These are phyloP conservation scores for Lycophotia porphyrea DNA, from an alignment of 2,888 invertebrate species.

Conservation along the genomic window DNA sequence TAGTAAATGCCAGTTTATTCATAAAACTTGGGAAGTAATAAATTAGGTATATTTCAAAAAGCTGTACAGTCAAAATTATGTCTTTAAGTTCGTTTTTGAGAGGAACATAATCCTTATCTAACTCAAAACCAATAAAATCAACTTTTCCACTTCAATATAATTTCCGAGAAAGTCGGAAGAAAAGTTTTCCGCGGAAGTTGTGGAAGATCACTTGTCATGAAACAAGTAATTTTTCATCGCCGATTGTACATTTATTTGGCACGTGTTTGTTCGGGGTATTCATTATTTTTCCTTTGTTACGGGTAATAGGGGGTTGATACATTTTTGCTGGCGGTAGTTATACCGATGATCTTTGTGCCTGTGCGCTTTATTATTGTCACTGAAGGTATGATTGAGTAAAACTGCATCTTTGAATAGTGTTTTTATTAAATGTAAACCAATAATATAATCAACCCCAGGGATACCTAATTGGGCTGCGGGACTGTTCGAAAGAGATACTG, in stretches of 20 bases:
- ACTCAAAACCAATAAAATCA: constrained; percentile 12
- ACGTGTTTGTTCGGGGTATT: constrained; percentile 25
- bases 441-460: no score
- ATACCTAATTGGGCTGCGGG: no score
- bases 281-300: background rate
- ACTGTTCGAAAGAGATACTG: no score
- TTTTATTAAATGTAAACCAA: background rate
- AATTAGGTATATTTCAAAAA: background rate
- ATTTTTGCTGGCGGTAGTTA: no score
- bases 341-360: background rate
- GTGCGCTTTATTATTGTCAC: background rate
- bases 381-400: background rate
- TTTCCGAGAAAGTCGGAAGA: constrained; percentile 24
- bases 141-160: constrained; percentile 39
- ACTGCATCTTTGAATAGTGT: background rate
- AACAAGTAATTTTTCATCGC: constrained; percentile 46
- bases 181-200: constrained; percentile 43
- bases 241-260: constrained; percentile 46
- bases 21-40: background rate
- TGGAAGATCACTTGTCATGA: constrained; percentile 42
- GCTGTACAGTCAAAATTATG: background rate
- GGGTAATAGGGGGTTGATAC: no score
- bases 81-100: background rate
- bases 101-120: constrained; percentile 17
- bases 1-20: background rate